Base-by-base conservation (phyloP, 2,888 invertebrate species). In the Chirona hameri region DNA sequence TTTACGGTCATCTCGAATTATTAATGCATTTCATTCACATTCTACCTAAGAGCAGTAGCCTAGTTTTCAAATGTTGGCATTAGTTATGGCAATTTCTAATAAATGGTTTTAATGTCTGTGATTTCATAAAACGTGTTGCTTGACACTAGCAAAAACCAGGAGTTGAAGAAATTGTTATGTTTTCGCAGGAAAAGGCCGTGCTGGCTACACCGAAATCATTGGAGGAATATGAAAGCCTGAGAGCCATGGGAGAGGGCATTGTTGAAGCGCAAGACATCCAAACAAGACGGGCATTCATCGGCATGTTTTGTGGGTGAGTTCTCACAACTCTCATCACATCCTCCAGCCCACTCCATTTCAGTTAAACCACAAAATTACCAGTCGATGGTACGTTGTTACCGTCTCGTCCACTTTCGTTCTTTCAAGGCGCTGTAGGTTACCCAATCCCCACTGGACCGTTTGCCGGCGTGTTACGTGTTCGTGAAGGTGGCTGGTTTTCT, bases 291-390 rank as follows among this genome's bases (percentile, higher is more conserved):
- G 76, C 76, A 76, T 76, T 76, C 76, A 46, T 76, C 21, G 76
- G 76, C 21, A 76, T 76, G 76, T 76, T 76, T 76, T 76, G 76
- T 12, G 76, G 76, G 76, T 76, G 21, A 76, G 76, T 76, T 9
- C n/a, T 24, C 21, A 27, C 27, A 69, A 29, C 27, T 18, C 55
- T 18, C 55, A 24, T 21, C 24, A 60, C 60, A 24, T 60, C n/a
- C 10, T 65, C 12, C 65, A 65, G 27, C 65, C 21, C 60, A 24
- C 60, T 21, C 18, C 52, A 4, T 52, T 52, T 52, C 15, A 4
- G 52, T 52, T 12, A 18, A 12, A 52, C 39, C 52, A 7, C 52
- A 1, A 52, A 60, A 21, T 60, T 24, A 60, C 60, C 60, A 60
- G 9, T 5, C 60, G 60, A 24, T 60, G 60, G 15, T 24, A 24